A percentile compares a stretch with the other conserved stretches of the same genome.
Conservation (phyloP, 2,888 invertebrate genomes). For the Aromia moschata region DNA sequence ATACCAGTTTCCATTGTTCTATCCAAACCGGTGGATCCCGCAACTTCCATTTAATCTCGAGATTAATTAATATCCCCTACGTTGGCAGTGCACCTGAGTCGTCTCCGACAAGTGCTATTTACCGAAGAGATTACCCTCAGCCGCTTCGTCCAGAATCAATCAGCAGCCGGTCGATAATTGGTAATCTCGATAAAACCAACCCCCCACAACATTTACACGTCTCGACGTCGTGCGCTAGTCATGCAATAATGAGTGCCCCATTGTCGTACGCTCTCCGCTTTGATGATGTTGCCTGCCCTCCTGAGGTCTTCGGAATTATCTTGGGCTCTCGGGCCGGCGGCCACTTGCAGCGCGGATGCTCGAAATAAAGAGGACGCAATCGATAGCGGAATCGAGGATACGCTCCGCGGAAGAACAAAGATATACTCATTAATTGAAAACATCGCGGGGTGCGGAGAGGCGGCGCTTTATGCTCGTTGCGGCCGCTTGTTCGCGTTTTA, state of each 20-base stretch:
- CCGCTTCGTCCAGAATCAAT: not conserved
- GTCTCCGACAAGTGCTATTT: too few relatives aligned
- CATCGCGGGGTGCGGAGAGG: too few relatives aligned
- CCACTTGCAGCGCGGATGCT: not conserved
- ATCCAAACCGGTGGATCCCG: too few relatives aligned
- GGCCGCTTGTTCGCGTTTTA: too few relatives aligned
- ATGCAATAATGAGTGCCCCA: not conserved
- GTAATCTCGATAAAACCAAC: not conserved
- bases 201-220: not conserved
- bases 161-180: not conserved
- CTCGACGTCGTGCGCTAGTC: not conserved
- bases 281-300: not conserved
- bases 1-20: too few relatives aligned
- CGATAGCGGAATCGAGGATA: not conserved
- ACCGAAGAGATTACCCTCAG: not conserved
- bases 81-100: too few relatives aligned
- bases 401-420: too few relatives aligned
- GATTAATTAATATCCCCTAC: too few relatives aligned
- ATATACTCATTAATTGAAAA: too few relatives aligned
- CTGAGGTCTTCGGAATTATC: not conserved
- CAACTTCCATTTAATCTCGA: too few relatives aligned
- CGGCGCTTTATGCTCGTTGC: too few relatives aligned
- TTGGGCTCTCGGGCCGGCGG: not conserved
- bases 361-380: not conserved
- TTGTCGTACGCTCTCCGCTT: not conserved